phyloP scores from a whole-genome alignment of 2,797 vertebrate species.

The Margarornis squamiger region DNA sequence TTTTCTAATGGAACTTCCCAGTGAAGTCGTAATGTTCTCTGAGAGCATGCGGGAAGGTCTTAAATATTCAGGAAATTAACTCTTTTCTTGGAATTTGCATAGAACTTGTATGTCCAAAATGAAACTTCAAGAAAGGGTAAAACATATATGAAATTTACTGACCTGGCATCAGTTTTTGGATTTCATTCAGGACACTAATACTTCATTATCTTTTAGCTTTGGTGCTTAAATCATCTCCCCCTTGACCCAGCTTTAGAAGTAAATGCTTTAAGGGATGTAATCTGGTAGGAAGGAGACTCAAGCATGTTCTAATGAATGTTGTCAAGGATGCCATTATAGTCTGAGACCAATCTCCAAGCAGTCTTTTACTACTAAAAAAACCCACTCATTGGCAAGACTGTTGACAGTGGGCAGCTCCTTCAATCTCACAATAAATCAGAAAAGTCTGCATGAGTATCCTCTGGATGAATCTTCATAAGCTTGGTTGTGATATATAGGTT shows the following conservation, averaged over 20 bases:
- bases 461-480: not conserved
- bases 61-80: slow-evolving; percentile 22
- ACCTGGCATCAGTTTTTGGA: not conserved
- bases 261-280: not conserved
- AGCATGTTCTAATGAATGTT: not conserved
- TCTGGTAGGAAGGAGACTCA: not conserved
- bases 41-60: not conserved
- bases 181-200: not conserved
- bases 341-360: not conserved
- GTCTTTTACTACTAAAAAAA: not conserved
- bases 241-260: not conserved
- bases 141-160: not conserved
- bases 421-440: not conserved
- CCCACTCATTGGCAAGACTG: not conserved
- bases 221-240: not conserved
- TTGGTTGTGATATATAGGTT: rapidly evolving
- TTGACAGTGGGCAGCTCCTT: not conserved
- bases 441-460: not conserved
- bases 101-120: not conserved
- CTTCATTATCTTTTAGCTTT: not conserved
- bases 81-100: not conserved
- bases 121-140: not conserved
- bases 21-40: not conserved
- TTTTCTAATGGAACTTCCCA: not conserved
- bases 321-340: not conserved